These are phyloP conservation scores for Desmodus rotundus DNA, from an alignment of 2,113 vertebrate species.

Conservation along the genomic window DNA sequence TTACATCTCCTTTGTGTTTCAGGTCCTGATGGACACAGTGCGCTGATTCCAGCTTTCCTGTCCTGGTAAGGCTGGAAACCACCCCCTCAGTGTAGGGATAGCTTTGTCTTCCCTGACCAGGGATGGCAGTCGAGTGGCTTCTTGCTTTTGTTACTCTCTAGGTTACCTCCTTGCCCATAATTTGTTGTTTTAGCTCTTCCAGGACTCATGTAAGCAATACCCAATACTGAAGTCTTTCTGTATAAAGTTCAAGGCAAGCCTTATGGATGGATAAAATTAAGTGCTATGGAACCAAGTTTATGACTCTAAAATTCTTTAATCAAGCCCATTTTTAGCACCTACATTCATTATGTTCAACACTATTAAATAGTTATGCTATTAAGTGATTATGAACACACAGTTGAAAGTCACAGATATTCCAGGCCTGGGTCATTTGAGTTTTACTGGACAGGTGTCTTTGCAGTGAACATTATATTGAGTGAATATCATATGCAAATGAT, in stretches of 20 bases:
- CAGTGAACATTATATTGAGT: constrained; percentile 59
- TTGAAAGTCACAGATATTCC: constrained; percentile 49
- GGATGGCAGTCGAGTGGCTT: background rate
- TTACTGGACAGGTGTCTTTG: constrained; percentile 44
- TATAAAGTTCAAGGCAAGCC: background rate
- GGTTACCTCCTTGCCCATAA: background rate
- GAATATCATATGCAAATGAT: constrained; percentile 6
- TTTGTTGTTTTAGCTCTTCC: background rate
- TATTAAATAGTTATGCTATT: constrained; percentile 65
- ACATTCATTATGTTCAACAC: constrained; percentile 40
- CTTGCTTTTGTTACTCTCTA: background rate
- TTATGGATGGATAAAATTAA: background rate
- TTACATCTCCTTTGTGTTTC: background rate
- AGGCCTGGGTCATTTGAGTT: constrained; percentile 22
- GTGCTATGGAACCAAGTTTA: background rate
- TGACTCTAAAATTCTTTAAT: constrained; percentile 59
- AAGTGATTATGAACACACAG: constrained; percentile 51
- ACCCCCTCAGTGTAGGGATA: background rate
- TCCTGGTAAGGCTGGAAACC: background rate
- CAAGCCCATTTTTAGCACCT: constrained; percentile 31
- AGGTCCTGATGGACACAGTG: background rate
- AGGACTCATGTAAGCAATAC: background rate
- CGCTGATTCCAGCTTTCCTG: background rate
- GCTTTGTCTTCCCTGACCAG: background rate
- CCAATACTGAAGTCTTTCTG: background rate